Conservation (phyloP, 2,797 vertebrate species). For the Cercopithecus hamlyni region DNA sequence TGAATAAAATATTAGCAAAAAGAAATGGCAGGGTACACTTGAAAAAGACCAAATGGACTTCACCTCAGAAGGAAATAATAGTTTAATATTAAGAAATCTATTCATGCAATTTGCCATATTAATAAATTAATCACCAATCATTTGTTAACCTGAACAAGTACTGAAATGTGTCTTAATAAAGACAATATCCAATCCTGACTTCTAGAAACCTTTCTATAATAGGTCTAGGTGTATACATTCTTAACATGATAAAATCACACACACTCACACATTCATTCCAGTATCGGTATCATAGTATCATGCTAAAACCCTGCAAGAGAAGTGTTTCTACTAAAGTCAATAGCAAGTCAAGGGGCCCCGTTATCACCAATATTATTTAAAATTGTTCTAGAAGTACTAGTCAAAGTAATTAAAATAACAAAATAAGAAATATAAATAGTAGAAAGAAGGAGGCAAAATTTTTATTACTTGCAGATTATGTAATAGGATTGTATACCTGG, state of each 20-base stretch:
- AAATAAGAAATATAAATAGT: background rate
- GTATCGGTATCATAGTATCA: background rate
- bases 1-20: background rate
- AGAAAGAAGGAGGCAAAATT: background rate
- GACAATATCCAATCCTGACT: background rate
- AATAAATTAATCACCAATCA: background rate
- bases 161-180: background rate
- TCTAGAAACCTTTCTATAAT: background rate
- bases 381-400: background rate
- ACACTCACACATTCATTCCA: background rate
- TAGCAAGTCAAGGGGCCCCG: background rate
- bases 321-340: background rate
- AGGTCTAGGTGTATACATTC: background rate
- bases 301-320: background rate
- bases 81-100: background rate
- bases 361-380: background rate
- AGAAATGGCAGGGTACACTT: background rate
- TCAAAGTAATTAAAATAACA: background rate
- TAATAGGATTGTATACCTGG: background rate
- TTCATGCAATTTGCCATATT: background rate
- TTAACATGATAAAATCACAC: background rate
- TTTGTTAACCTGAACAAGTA: background rate
- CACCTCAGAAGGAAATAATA: background rate
- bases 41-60: background rate
- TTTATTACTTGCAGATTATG: background rate